A percentile compares a stretch with the other conserved stretches of the same genome.
phyloP scores from a whole-genome alignment of 2,888 invertebrate species.

The Chrysolina americana region DNA sequence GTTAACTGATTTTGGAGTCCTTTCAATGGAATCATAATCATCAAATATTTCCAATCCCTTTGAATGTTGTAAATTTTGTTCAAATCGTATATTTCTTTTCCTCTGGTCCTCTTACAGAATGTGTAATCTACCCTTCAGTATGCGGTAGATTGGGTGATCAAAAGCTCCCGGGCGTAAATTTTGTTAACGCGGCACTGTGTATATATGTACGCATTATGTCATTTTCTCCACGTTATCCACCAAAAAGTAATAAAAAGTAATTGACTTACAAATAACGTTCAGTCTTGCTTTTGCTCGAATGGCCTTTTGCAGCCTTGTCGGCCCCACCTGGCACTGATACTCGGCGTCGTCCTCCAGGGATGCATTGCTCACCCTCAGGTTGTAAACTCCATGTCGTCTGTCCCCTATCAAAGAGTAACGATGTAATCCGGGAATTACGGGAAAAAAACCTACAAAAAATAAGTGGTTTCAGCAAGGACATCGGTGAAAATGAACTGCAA shows the following conservation, averaged over 20 bases:
- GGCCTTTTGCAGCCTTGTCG: constrained; percentile 84
- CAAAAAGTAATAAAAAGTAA: constrained; percentile 11
- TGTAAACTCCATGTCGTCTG: constrained; percentile 87
- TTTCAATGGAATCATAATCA: too few relatives aligned
- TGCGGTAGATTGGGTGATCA: too few relatives aligned
- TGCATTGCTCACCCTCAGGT: constrained; percentile 90
- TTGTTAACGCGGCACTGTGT: too few relatives aligned
- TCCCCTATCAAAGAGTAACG: constrained; percentile 91
- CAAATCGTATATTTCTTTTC: too few relatives aligned
- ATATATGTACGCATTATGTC: neutral
- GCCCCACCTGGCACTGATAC: constrained; percentile 97
- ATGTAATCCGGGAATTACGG: constrained; percentile 86
- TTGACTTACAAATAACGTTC: constrained; percentile 91
- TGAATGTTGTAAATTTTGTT: too few relatives aligned
- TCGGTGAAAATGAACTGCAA: constrained; percentile 12
- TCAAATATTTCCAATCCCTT: too few relatives aligned
- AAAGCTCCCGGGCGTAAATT: too few relatives aligned
- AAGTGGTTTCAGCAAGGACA: constrained; percentile 34
- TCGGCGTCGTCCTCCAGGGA: constrained; percentile 93
- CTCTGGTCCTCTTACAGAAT: too few relatives aligned
- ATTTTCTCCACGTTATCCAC: neutral
- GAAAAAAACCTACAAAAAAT: constrained; percentile 75
- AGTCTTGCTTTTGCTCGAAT: constrained; percentile 91
- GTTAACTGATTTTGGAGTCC: too few relatives aligned
- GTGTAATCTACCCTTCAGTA: too few relatives aligned